phyloP scores from a whole-genome alignment of 2,113 vertebrate species.

The Vulpes lagopus region DNA sequence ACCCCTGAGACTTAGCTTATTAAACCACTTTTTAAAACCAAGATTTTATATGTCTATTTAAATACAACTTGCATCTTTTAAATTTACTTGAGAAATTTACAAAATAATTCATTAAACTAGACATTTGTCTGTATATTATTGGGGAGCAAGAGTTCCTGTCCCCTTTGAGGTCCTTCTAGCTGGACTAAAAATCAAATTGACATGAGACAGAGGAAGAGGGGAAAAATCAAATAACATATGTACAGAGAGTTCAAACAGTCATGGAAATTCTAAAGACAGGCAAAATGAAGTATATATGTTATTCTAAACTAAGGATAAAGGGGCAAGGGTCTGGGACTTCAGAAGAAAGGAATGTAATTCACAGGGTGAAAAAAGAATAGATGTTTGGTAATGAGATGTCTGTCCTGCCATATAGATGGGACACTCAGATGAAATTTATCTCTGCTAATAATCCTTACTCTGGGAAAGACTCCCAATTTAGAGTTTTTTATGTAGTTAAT shows the following conservation, averaged over 20 bases:
- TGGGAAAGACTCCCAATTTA: background rate
- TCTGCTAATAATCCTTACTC: background rate
- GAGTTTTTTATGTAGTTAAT: background rate
- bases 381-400: background rate
- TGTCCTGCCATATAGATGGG: background rate
- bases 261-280: background rate
- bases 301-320: background rate
- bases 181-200: background rate
- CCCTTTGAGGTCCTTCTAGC: background rate
- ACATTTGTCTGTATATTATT: background rate
- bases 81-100: slow-evolving; percentile 33
- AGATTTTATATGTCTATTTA: background rate
- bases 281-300: background rate
- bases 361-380: background rate
- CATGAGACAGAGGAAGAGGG: background rate
- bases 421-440: background rate
- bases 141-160: background rate
- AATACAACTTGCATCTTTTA: background rate
- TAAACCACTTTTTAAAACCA: background rate
- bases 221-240: background rate
- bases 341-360: background rate
- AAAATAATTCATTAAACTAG: background rate
- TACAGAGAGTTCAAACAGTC: background rate
- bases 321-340: background rate
- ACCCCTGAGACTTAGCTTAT: background rate